Evolutionary conservation across 1,140 invertebrate species (phyloP).

Genomic region (Dendroctonus valens): DNA sequence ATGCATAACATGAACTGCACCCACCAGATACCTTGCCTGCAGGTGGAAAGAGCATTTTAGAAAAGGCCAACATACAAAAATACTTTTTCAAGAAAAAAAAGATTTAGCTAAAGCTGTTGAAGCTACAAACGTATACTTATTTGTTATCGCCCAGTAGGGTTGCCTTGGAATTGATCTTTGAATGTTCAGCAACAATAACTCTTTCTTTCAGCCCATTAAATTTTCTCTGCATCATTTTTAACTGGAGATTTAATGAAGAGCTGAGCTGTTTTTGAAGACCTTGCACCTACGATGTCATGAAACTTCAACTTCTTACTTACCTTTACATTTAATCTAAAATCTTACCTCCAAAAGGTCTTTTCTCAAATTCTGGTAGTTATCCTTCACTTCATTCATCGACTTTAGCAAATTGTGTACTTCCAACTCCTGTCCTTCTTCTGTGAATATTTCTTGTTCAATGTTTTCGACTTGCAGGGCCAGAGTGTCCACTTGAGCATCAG

Average conservation of each 20-base stretch:
- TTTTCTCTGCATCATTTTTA: constrained; percentile 48
- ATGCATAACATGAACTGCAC: too few species aligned
- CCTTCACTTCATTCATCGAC: constrained; percentile 49
- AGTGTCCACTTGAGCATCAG: constrained; percentile 45
- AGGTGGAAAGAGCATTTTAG: too few species aligned
- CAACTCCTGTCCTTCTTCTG: constrained; percentile 43
- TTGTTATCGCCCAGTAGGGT: constrained; percentile 4
- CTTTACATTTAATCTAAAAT: background rate
- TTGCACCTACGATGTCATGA: constrained; percentile 39
- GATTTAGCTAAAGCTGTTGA: background rate
- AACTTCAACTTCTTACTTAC: too few species aligned
- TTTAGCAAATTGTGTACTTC: constrained; percentile 45
- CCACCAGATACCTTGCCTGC: background rate
- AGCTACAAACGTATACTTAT: constrained; percentile 26
- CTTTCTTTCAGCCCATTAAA: constrained; percentile 47
- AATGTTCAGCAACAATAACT: constrained; percentile 24
- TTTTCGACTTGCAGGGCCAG: constrained; percentile 47
- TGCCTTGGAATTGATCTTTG: background rate
- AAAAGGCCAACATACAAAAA: background rate
- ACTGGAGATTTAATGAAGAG: constrained; percentile 44
- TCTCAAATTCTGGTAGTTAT: constrained; percentile 48
- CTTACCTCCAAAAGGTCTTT: constrained; percentile 44
- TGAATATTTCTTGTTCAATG: constrained; percentile 46
- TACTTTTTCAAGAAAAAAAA: background rate
- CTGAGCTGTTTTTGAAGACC: constrained; percentile 49